phyloP scores from a whole-genome alignment of 2,113 vertebrate genomes.

The Corythornis cristatus region DNA sequence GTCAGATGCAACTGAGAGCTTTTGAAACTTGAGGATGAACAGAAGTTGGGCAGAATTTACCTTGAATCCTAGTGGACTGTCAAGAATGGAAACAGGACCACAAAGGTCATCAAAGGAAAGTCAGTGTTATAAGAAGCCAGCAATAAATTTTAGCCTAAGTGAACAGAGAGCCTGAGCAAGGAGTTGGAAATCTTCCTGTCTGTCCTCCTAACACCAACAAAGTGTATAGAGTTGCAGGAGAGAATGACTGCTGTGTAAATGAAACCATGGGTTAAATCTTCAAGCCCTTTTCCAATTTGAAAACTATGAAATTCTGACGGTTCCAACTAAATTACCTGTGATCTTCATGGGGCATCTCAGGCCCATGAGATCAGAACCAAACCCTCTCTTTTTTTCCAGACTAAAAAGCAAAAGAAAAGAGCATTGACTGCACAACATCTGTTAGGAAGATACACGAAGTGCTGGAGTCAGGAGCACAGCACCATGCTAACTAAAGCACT shows the following conservation, averaged over 20 bases:
- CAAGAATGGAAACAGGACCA: neutral
- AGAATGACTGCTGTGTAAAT: neutral
- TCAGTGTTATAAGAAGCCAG: neutral
- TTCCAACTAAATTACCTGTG: neutral
- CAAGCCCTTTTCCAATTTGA: neutral
- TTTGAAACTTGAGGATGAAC: neutral
- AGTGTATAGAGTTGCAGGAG: neutral
- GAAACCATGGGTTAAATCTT: neutral
- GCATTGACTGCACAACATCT: fast-evolving
- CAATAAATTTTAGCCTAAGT: neutral
- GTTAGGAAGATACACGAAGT: neutral
- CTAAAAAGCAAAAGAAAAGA: neutral
- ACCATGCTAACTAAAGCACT: neutral
- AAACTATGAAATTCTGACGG: fast-evolving
- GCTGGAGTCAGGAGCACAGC: neutral
- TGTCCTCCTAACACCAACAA: neutral
- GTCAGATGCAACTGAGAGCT: neutral
- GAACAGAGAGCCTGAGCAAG: neutral
- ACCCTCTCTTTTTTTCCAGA: neutral
- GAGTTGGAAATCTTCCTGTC: neutral
- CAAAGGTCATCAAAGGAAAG: neutral
- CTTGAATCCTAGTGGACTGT: neutral
- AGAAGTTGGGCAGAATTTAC: neutral
- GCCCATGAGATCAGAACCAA: neutral
- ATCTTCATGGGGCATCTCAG: neutral